Conservation (phyloP, 1,140 invertebrate genomes). For the Drosophila prosaltans region DNA sequence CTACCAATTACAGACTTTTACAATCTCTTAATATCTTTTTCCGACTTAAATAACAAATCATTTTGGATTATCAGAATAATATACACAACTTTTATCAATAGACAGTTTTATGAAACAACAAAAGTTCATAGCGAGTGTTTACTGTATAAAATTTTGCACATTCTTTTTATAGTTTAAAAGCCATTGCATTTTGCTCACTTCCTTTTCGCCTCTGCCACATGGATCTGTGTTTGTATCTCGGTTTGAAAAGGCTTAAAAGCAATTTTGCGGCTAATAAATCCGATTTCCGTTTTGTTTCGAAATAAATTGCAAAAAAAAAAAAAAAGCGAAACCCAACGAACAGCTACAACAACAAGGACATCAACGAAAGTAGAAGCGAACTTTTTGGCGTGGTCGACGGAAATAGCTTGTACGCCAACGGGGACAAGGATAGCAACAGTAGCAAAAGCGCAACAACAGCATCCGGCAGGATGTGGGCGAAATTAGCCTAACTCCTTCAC, state of each 20-base stretch:
- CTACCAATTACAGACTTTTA: too few species aligned
- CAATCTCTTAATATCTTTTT: too few species aligned
- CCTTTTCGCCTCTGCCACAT: neutral
- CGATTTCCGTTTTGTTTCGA: slow-evolving; percentile 80
- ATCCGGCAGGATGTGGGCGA: slow-evolving; percentile 18
- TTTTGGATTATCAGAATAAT: too few species aligned
- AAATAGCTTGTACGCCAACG: slow-evolving; percentile 7
- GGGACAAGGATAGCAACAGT: neutral
- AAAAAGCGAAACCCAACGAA: slow-evolving; percentile 5
- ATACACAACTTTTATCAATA: too few species aligned
- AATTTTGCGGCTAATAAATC: slow-evolving; percentile 83
- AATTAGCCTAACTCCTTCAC: slow-evolving; percentile 8
- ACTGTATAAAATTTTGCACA: neutral
- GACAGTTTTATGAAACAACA: neutral
- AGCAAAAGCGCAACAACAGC: slow-evolving; percentile 11
- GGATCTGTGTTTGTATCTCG: slow-evolving; percentile 4
- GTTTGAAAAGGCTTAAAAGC: slow-evolving; percentile 75
- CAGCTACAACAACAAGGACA: slow-evolving; percentile 20
- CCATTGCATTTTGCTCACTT: neutral
- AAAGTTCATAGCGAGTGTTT: neutral
- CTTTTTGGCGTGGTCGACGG: slow-evolving; percentile 17
- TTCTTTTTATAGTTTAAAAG: slow-evolving; percentile 11
- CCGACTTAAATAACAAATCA: too few species aligned
- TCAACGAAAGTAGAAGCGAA: neutral
- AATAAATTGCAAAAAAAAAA: slow-evolving; percentile 69